Evolutionary conservation across 2,888 invertebrate species (phyloP), one percentile per base, ranked within the genome.

Genomic region (Melitaea athalia): DNA sequence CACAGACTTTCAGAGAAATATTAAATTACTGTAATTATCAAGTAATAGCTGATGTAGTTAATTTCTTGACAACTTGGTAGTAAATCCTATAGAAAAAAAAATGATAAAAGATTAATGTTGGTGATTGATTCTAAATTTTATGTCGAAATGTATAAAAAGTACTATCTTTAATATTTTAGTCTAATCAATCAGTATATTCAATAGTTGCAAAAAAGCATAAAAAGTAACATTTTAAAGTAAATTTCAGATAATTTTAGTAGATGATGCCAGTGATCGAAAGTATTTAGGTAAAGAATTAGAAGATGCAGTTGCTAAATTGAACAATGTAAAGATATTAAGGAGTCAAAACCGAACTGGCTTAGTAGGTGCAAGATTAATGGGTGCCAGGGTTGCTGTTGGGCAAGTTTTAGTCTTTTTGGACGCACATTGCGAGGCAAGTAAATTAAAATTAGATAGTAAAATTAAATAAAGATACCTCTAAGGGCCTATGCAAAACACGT

Each of bases 381-480:
- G 99, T 57, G 98, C 98, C n/a, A 94, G 94, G 79, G 93, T 95
- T 77, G 97, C 97, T 1, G 94, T 93, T 63, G 98, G 98, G 0
- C 95, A 98, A 82, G 97, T 96, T 10, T 92, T 99, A 60, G 97
- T 98, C 5, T 99, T 98, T 82, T 91, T 99, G 14, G 99, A 99
- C 86, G 98, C 98, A 45, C 99, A 99, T 87, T 98, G 98, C 87
- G 98, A 98, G 93, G 97, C 97, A 78, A 96, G 97, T 68, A 5
- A 12, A 31, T 38, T 64, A 38, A 57, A 5, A n/a, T 31, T 59
- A n/a, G 4, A 24, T 0, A 14, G 10, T 14, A 12, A 53, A 1
- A 8, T 17, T 17, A 7, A 17, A 52, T 17, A 11, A 15, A 50
- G 17, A 17, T 52, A 17, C 15, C 10, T 17, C 7, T 50, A 52